Conservation (phyloP, 2,797 vertebrate genomes). For the Phoxinus dragarum region DNA sequence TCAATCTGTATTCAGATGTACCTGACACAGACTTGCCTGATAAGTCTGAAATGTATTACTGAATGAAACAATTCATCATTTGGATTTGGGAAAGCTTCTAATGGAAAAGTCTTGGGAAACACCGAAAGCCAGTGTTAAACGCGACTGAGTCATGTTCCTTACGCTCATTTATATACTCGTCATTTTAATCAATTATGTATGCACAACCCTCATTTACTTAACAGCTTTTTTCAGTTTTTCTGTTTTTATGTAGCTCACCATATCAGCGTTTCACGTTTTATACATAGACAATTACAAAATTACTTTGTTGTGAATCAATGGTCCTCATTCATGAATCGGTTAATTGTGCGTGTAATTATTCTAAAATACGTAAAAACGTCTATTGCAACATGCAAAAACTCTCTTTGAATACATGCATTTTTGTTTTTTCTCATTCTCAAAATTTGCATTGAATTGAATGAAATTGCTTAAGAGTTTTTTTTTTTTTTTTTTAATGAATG, state of each 20-base stretch:
- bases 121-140: background rate
- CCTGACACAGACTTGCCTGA: background rate
- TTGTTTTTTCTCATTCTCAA: background rate
- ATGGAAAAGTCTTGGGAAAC: background rate
- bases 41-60: background rate
- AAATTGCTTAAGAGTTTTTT: background rate
- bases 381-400: background rate
- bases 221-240: background rate
- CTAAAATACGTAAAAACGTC: background rate
- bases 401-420: background rate
- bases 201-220: conserved; percentile 8
- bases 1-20: conserved; percentile 9
- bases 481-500: background rate
- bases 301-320: background rate
- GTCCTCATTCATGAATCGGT: background rate
- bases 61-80: background rate
- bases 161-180: conserved; percentile 26
- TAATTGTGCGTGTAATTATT: background rate
- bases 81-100: background rate
- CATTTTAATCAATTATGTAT: conserved; percentile 30
- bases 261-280: conserved; percentile 4
- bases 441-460: background rate
- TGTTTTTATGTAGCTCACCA: conserved; percentile 6
- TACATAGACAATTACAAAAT: background rate
- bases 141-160: background rate